Evolutionary conservation across 2,797 vertebrate genomes (phyloP), one percentile per base, ranked within the genome.

Genomic region (Sebastes steindachneri): DNA sequence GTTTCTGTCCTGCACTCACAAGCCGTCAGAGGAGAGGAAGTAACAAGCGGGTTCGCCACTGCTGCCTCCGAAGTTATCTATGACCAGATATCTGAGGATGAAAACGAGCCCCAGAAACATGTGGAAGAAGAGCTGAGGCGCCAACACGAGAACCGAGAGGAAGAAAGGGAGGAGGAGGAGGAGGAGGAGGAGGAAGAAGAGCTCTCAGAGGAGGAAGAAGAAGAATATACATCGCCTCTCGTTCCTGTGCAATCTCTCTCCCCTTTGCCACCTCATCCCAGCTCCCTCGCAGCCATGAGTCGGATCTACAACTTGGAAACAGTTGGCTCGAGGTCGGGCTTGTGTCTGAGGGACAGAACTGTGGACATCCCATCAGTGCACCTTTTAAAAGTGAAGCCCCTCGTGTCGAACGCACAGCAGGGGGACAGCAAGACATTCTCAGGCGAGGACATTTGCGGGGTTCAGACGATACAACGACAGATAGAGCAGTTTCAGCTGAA

Each of bases 221-320:
- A 92, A 71, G 92, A 89, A 51, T 75, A 89, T 29, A 84, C 73
- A 26, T 87, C 35, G 19, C 77, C 88, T 80, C 65, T 68, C 2
- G 87, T 91, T 53, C 86, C 87, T 25, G 67, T 79, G n/a, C 78
- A 88, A 19, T 65, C 83, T 71, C 67, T 85, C 31, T 91, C 93
- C 69, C 75, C 88, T 59, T 89, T 92, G 6, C 90, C 88, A 0
- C 75, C 91, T 60, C 88, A 88, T 80, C 79, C 86, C 17, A 89
- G 81, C 86, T 92, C 93, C 6, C 86, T 93, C 0, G 75, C 88
- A 92, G 86, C 88, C 78, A 96, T 97, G 96, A 96, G 95, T 26
- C 91, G 95, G 66, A 95, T 96, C 60, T 96, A 96, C 86, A 95
- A 95, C 81, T 66, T 96, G 77, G 95, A 96, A 60, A 77, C 90